Evolutionary conservation across 2,888 invertebrate genomes (phyloP).

Genomic region (Hedychridium roseum): DNA sequence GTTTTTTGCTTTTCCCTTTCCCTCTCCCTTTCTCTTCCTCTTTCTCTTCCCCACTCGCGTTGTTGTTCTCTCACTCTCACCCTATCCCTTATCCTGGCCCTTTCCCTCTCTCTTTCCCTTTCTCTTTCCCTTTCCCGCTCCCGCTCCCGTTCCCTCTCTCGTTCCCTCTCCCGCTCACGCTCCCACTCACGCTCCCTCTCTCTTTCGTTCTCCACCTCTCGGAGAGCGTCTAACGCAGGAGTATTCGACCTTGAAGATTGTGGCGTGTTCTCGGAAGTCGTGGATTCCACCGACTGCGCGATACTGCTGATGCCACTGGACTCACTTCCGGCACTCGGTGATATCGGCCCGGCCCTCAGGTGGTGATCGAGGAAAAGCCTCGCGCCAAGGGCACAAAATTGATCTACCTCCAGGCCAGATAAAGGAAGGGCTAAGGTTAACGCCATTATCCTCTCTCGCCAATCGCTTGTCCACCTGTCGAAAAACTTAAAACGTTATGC

Average conservation of each 20-base stretch:
- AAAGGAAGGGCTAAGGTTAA: constrained; percentile 71
- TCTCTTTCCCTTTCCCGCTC: too few relatives aligned
- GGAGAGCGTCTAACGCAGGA: too few relatives aligned
- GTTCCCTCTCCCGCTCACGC: too few relatives aligned
- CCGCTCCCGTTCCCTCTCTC: too few relatives aligned
- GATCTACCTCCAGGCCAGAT: constrained; percentile 68
- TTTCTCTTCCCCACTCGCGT: too few relatives aligned
- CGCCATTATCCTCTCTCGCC: constrained; percentile 66
- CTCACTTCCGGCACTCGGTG: constrained; percentile 67
- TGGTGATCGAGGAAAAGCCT: constrained; percentile 62
- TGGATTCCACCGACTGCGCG: constrained; percentile 67
- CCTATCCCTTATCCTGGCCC: too few relatives aligned
- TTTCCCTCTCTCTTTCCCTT: too few relatives aligned
- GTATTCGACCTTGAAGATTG: constrained; percentile 34
- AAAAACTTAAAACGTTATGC: too few relatives aligned
- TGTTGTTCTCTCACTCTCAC: too few relatives aligned
- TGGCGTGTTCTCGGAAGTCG: constrained; percentile 28
- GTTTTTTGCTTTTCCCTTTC: too few relatives aligned
- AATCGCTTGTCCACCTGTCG: too few relatives aligned
- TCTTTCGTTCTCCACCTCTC: neutral
- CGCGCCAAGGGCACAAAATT: constrained; percentile 65
- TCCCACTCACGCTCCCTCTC: constrained; percentile 1
- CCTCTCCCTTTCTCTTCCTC: too few relatives aligned
- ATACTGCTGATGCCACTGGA: constrained; percentile 72
- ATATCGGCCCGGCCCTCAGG: constrained; percentile 61